phyloP scores from a whole-genome alignment of 2,888 invertebrate genomes.

The Hetaerina titia region DNA sequence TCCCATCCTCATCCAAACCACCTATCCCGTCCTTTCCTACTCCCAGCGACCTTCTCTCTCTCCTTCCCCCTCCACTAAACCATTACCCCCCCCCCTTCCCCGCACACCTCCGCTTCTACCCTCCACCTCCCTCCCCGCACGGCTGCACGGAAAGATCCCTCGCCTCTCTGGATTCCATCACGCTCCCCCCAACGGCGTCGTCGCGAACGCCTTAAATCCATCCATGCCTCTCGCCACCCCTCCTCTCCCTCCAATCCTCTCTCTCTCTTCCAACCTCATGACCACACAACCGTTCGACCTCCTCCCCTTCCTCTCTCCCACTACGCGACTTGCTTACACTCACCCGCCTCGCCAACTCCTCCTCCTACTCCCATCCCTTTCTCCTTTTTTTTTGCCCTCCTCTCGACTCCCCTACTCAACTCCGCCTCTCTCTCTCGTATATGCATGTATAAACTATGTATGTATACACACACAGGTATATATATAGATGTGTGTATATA shows the following conservation, averaged over 20 bases:
- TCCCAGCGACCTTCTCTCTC: neutral
- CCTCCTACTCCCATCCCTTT: neutral
- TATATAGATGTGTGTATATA: too few species aligned
- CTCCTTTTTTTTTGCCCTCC: neutral
- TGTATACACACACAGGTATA: too few species aligned
- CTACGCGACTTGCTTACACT: neutral
- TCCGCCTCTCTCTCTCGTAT: neutral
- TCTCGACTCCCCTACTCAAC: neutral
- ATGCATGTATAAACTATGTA: neutral
- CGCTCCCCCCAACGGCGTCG: constrained; percentile 33
- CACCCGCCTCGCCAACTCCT: neutral
- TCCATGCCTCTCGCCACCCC: neutral
- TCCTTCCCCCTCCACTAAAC: neutral
- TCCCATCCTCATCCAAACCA: neutral
- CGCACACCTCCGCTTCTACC: neutral
- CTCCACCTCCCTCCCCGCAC: neutral
- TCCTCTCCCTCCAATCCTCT: neutral
- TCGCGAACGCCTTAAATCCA: constrained; percentile 16
- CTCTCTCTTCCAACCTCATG: neutral
- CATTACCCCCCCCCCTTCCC: neutral
- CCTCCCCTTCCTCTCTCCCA: neutral
- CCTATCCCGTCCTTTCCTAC: neutral
- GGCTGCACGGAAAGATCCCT: neutral
- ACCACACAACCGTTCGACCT: constrained; percentile 58
- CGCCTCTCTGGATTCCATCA: constrained; percentile 38